Evolutionary conservation across 2,113 vertebrate species (phyloP).

Genomic region (Sphyrna mokarran): DNA sequence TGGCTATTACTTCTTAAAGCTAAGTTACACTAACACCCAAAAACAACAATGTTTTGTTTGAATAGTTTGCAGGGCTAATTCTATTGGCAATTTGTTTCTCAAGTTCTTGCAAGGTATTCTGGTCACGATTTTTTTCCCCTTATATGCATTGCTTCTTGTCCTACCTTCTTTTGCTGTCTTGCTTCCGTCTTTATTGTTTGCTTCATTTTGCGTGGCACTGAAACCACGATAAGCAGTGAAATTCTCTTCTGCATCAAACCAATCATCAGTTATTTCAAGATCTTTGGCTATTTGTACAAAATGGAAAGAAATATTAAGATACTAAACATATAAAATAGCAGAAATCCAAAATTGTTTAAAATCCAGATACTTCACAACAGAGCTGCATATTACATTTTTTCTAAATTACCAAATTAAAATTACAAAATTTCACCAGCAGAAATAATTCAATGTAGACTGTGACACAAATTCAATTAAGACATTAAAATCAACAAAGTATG

Average conservation of each 20-base stretch:
- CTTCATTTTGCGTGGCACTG: not conserved
- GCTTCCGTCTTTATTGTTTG: not conserved
- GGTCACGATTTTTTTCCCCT: not conserved
- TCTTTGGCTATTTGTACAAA: not conserved
- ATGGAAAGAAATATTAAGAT: not conserved
- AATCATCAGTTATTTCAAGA: conserved; percentile 23
- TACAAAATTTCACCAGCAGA: not conserved
- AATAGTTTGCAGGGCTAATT: not conserved
- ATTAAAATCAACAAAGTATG: not conserved
- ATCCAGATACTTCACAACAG: not conserved
- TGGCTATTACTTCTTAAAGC: not conserved
- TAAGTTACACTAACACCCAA: not conserved
- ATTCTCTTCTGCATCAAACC: conserved; percentile 33
- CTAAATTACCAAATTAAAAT: not conserved
- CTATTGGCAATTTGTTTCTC: not conserved
- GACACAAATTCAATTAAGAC: not conserved
- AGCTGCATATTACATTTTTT: not conserved
- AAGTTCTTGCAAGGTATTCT: not conserved
- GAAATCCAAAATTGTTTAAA: not conserved
- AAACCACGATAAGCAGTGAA: not conserved
- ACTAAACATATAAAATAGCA: not conserved
- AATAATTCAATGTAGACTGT: not conserved
- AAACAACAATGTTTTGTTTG: not conserved
- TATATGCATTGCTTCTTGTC: not conserved
- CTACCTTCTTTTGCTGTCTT: not conserved